These are phyloP conservation scores for Diaperis boleti DNA, from an alignment of 2,888 invertebrate genomes.

Conservation along the genomic window DNA sequence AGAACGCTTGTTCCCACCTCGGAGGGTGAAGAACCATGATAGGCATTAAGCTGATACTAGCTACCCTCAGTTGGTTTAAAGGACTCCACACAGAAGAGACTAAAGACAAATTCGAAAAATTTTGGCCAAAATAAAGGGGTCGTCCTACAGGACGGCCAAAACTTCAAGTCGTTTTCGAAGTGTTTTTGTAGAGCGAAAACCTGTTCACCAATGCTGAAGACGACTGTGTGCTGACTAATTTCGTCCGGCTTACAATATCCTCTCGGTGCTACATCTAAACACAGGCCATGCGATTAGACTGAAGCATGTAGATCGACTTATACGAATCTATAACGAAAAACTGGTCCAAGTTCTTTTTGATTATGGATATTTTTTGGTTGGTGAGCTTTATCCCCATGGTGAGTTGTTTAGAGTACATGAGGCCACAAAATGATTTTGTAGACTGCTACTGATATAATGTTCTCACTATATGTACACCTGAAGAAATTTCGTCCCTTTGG, in stretches of 20 bases:
- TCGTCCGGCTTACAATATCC: too few relatives aligned
- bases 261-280: too few relatives aligned
- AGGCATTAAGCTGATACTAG: too few relatives aligned
- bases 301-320: background rate
- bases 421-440: constrained; percentile 12
- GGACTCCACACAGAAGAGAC: too few relatives aligned
- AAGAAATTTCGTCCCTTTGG: constrained; percentile 2
- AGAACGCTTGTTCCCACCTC: too few relatives aligned
- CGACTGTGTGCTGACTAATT: too few relatives aligned
- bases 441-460: background rate
- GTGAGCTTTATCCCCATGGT: background rate
- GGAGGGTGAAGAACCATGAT: too few relatives aligned
- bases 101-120: background rate
- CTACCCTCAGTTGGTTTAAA: too few relatives aligned
- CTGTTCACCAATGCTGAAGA: background rate
- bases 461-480: constrained; percentile 17
- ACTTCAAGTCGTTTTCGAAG: constrained; percentile 62
- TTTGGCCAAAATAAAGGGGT: constrained; percentile 11
- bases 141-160: constrained; percentile 56
- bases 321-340: constrained; percentile 5
- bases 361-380: background rate
- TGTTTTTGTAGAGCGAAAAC: constrained; percentile 55
- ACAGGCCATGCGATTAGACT: background rate
- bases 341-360: background rate
- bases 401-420: constrained; percentile 3